These are phyloP conservation scores for Nyleta sp. DNA, from an alignment of 2,888 invertebrate genomes.

Conservation along the genomic window DNA sequence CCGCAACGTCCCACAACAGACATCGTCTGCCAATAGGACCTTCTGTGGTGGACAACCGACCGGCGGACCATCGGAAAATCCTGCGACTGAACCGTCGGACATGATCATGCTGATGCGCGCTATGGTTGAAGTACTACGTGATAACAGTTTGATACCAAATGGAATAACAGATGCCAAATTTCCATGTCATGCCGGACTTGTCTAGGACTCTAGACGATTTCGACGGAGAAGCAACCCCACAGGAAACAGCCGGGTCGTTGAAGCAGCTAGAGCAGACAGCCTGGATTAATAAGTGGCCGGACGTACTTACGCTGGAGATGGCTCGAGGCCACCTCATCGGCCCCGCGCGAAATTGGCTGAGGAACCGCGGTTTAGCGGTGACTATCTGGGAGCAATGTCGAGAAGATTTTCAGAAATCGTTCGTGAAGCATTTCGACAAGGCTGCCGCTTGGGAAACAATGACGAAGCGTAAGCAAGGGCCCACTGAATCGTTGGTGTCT, in stretches of 20 bases:
- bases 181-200: constrained; percentile 10
- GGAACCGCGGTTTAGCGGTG: too few species aligned
- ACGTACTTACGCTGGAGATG: background rate
- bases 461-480: background rate
- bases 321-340: background rate
- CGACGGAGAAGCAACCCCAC: background rate
- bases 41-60: too few species aligned
- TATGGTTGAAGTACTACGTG: too few species aligned
- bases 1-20: too few species aligned
- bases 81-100: too few species aligned
- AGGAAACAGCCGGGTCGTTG: background rate
- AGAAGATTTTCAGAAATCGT: background rate
- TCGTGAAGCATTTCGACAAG: background rate
- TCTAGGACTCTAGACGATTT: background rate
- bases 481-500: background rate
- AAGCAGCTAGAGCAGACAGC: background rate
- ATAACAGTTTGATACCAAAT: too few species aligned
- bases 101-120: too few species aligned
- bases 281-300: background rate
- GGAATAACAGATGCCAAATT: too few species aligned
- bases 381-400: background rate
- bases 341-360: background rate
- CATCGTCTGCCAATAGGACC: too few species aligned
- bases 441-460: background rate
- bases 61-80: too few species aligned